Conservation (phyloP, 92 coral and sea anemone species). For the Montipora capitata region DNA sequence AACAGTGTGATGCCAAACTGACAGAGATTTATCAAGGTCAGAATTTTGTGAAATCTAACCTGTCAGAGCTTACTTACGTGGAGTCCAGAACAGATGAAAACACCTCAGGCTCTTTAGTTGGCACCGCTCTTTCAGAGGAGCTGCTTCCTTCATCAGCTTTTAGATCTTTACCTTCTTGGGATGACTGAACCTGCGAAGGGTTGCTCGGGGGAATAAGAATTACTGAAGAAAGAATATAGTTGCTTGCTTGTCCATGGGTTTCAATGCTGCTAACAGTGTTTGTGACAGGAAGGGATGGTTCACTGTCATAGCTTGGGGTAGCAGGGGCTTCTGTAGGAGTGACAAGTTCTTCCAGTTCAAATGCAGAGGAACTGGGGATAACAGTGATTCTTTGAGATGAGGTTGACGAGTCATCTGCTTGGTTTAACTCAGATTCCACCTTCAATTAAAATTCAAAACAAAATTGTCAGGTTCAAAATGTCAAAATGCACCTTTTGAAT, state of each 20-base stretch:
- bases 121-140: neutral
- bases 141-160: neutral
- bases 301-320: constrained; percentile 77
- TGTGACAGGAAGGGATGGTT: constrained; percentile 10
- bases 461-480: too few species aligned
- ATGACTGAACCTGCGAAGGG: constrained; percentile 30
- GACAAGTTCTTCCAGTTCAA: constrained; percentile 69
- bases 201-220: constrained; percentile 45
- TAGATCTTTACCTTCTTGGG: constrained; percentile 23
- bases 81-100: constrained; percentile 25
- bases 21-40: too few species aligned
- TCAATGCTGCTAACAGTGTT: constrained; percentile 31
- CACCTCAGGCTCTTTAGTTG: constrained; percentile 34
- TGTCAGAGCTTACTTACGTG: constrained; percentile 11
- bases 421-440: constrained; percentile 22
- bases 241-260: constrained; percentile 14
- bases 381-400: constrained; percentile 15
- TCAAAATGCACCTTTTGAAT: too few species aligned
- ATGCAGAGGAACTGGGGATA: constrained; percentile 12
- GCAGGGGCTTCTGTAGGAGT: constrained; percentile 83
- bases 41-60: too few species aligned
- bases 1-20: too few species aligned
- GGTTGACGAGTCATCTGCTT: constrained; percentile 31
- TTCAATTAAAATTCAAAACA: neutral
- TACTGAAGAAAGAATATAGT: constrained; percentile 19